Percentiles rank a stretch among this genome's conserved stretches.
Evolutionary conservation across 2,113 vertebrate species (phyloP).

Genomic region (Gymnobelideus leadbeateri): DNA sequence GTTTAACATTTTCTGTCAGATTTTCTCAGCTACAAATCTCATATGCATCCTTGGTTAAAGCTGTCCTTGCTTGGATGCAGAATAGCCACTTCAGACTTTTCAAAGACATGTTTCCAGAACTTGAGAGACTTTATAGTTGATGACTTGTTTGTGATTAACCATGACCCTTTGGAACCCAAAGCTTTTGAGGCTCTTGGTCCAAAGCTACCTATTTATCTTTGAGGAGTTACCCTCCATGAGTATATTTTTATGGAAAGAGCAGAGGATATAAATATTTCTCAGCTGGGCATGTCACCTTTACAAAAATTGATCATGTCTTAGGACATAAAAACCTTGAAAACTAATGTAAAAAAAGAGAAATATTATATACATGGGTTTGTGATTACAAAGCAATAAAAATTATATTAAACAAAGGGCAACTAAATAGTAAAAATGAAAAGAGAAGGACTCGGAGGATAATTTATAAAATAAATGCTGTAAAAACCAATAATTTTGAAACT

Average conservation of each 20-base stretch:
- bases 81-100: neutral
- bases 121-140: neutral
- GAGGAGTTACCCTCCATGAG: neutral
- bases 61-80: neutral
- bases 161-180: neutral
- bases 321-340: neutral
- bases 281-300: neutral
- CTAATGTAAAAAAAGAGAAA: neutral
- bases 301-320: neutral
- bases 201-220: neutral
- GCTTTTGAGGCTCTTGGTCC: neutral
- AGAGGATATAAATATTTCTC: neutral
- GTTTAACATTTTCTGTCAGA: conserved; percentile 19
- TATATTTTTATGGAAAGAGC: neutral
- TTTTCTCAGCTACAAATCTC: neutral
- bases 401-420: neutral
- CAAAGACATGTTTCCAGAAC: neutral
- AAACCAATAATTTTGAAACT: neutral
- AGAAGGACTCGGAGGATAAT: neutral
- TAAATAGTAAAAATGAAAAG: neutral
- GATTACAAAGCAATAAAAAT: neutral
- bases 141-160: neutral
- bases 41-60: neutral
- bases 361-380: neutral
- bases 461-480: neutral